phyloP scores from a whole-genome alignment of 2,113 vertebrate species.

The Paradisaea rubra region DNA sequence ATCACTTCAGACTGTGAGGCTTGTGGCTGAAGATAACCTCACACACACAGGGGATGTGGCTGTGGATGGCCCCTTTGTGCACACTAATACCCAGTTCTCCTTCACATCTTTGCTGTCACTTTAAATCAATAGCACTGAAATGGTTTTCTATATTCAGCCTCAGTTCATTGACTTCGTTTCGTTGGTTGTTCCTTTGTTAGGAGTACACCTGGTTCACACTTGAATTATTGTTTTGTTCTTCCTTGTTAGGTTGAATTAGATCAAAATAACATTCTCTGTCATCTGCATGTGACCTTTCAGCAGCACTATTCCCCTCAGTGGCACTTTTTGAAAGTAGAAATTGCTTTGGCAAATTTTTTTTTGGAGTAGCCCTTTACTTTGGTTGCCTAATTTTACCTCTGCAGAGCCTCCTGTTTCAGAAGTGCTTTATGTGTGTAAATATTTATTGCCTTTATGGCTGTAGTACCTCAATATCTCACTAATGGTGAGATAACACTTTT shows the following conservation, averaged over 20 bases:
- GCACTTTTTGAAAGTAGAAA: background rate
- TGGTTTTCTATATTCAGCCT: background rate
- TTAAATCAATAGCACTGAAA: background rate
- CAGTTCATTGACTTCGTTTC: background rate
- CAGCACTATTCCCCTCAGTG: background rate
- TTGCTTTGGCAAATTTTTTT: background rate
- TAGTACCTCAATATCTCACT: background rate
- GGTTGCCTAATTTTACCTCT: background rate
- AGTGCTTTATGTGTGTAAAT: fast-evolving
- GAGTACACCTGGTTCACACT: background rate
- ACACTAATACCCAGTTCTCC: background rate
- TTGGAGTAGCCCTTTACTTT: background rate
- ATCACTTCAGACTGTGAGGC: background rate
- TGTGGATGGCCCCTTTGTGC: background rate
- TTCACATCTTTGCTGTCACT: background rate
- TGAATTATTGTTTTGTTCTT: background rate
- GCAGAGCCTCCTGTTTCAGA: background rate
- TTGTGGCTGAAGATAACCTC: background rate
- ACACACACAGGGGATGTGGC: fast-evolving
- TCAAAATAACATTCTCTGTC: background rate
- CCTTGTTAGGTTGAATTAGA: background rate
- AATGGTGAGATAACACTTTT: fast-evolving
- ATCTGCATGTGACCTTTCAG: background rate
- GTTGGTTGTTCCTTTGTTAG: background rate
- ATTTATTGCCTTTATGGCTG: background rate